Base-by-base conservation (phyloP, 2,888 invertebrate genomes). In the Bombyx huttoni region DNA sequence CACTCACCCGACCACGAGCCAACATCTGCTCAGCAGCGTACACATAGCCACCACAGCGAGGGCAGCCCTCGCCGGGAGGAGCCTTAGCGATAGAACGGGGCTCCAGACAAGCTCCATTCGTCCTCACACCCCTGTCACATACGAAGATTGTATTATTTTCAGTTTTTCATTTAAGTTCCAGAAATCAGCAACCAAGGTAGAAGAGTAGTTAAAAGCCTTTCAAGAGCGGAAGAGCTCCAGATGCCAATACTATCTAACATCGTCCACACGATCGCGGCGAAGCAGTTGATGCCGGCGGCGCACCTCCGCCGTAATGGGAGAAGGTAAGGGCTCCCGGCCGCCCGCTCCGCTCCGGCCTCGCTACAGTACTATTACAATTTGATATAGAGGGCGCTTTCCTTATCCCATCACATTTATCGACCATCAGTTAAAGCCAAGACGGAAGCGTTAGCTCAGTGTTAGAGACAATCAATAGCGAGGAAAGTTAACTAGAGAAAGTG, bases 21-120 rank as follows among this genome's bases (percentile, higher is more conserved):
- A 96, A 90, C 96, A 96, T 96, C 88, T 96, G 95, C 86, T 97
- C 96, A 56, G 96, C 96, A 58, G 95, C 95, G 82, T 96, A 97
- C 52, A 96, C 96, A 75, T 85, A 95, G 59, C 96, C 96, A 59
- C 96, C 96, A 77, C 96, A 96, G 67, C 96, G 91, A 35, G 96
- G 96, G 73, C 96, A 96, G 57, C 96, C 96, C 81, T 95, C 91
- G 51, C 96, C 96, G 64, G 94, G 94, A 47, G 94, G 94, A 51
- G 96, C 95, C 83, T 92, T 94, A 35, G 94, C 94, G 74, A 94
- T 94, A 57, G 90, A 89, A 65, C 93, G 91, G 46, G 94, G 84
- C 78, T 93, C 93, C 81, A 92, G 64, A 68, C 92, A 90, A 49
- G 93, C 93, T 61, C 91, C 91, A 65, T 91, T 91, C 59, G 84